phyloP scores from a whole-genome alignment of 1,140 invertebrate species.

The Micrasema longulum region DNA sequence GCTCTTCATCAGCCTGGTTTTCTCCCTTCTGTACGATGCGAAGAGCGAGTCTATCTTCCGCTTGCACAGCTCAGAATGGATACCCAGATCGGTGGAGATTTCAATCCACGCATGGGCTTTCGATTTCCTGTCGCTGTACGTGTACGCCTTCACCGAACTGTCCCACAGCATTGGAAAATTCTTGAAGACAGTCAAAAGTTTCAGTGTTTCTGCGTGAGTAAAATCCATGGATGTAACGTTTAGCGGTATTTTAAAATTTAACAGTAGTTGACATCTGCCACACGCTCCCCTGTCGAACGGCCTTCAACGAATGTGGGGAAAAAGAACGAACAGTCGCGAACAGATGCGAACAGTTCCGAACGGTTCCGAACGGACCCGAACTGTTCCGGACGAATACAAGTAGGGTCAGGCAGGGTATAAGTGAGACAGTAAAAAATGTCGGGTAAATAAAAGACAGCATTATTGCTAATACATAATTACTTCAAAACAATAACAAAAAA shows the following conservation, averaged over 20 bases:
- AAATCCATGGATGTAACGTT: too few relatives aligned
- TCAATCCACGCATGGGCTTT: constrained; percentile 45
- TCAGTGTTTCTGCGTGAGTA: constrained; percentile 42
- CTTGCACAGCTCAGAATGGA: constrained; percentile 42
- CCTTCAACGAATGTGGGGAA: not conserved
- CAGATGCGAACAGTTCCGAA: constrained; percentile 3
- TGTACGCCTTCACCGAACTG: constrained; percentile 15
- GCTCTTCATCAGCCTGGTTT: constrained; percentile 41
- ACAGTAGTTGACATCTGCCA: not conserved
- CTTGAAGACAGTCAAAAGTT: constrained; percentile 43
- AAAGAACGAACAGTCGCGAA: not conserved
- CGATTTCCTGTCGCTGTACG: constrained; percentile 37
- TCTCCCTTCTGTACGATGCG: constrained; percentile 46
- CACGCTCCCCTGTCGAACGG: not conserved
- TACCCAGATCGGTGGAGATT: constrained; percentile 21
- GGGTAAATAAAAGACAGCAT: too few relatives aligned
- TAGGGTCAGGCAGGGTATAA: too few relatives aligned
- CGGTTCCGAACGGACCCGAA: not conserved
- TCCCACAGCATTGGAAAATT: constrained; percentile 42
- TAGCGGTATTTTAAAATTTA: not conserved
- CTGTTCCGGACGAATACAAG: not conserved
- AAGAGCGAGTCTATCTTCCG: constrained; percentile 48
- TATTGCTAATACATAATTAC: too few relatives aligned
- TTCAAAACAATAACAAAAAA: too few relatives aligned
- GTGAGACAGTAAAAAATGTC: too few relatives aligned